Evolutionary conservation across 2,888 invertebrate species (phyloP).

Genomic region (Erebia ligea): DNA sequence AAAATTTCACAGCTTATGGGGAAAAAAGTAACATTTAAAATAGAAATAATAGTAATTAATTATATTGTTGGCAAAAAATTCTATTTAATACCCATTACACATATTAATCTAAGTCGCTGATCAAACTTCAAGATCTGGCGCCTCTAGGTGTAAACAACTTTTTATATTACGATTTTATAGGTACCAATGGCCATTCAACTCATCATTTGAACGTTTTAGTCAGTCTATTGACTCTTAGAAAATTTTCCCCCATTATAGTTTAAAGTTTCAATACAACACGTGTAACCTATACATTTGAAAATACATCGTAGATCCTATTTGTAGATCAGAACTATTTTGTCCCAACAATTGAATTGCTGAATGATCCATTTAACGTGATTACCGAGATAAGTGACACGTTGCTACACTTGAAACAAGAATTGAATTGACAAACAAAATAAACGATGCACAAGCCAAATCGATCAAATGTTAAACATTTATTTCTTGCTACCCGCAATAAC

Average conservation of each 20-base stretch:
- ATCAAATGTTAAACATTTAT: not conserved
- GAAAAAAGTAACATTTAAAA: not conserved
- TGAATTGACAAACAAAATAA: not conserved
- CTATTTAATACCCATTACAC: slow-evolving; percentile 7
- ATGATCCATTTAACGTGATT: not conserved
- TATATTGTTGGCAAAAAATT: not conserved
- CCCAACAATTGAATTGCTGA: no score
- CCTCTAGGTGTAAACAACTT: slow-evolving; percentile 49
- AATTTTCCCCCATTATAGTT: slow-evolving; percentile 9
- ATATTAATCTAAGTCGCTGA: slow-evolving; percentile 13
- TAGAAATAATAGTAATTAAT: not conserved
- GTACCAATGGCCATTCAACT: slow-evolving; percentile 41
- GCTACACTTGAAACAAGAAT: not conserved
- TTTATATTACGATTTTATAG: slow-evolving; percentile 43
- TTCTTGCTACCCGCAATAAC: not conserved
- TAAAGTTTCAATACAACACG: slow-evolving; percentile 3
- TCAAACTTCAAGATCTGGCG: slow-evolving; percentile 25
- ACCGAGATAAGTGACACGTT: not conserved
- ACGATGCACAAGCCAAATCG: not conserved
- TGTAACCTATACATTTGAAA: not conserved
- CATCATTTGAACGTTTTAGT: slow-evolving; percentile 26
- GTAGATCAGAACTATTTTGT: no score
- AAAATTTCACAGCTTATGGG: not conserved
- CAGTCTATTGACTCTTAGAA: slow-evolving; percentile 26
- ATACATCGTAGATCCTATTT: no score